A percentile compares a stretch with the other conserved stretches of the same genome.
These are phyloP conservation scores for Siphlonurus alternatus DNA, from an alignment of 2,888 invertebrate genomes.

Conservation along the genomic window DNA sequence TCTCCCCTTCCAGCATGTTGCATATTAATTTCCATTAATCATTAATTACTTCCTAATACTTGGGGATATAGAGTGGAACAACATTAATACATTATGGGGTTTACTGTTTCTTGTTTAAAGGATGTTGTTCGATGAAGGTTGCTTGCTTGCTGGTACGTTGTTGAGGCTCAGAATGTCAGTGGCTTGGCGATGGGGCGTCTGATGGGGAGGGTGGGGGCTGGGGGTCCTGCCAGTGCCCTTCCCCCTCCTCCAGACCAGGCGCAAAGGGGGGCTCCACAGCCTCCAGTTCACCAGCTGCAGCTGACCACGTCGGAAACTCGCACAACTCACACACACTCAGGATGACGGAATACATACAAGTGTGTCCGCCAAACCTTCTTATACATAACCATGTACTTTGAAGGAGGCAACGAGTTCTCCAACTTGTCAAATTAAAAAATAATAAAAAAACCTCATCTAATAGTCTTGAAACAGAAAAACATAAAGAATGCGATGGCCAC, in stretches of 20 bases:
- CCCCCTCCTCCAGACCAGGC: not conserved
- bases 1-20: not conserved
- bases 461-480: conserved; percentile 1
- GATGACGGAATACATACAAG: not conserved
- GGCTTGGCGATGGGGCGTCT: not conserved
- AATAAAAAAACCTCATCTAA: not conserved
- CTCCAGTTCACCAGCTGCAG: not conserved
- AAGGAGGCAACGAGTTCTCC: not conserved
- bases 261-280: not conserved
- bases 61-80: conserved; percentile 1
- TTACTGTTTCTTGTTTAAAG: not conserved
- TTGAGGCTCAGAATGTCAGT: not conserved
- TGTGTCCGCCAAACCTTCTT: not conserved
- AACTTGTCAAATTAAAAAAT: not conserved
- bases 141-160: not conserved
- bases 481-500: conserved; percentile 7
- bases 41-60: conserved; percentile 1
- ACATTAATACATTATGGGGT: not conserved
- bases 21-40: not conserved
- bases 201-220: not conserved
- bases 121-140: not conserved
- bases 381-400: not conserved
- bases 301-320: not conserved
- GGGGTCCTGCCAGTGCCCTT: not conserved
- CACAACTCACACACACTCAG: conserved; percentile 1